Evolutionary conservation across 92 coral and sea anemone genomes (phyloP).

Genomic region (Porites lobata): DNA sequence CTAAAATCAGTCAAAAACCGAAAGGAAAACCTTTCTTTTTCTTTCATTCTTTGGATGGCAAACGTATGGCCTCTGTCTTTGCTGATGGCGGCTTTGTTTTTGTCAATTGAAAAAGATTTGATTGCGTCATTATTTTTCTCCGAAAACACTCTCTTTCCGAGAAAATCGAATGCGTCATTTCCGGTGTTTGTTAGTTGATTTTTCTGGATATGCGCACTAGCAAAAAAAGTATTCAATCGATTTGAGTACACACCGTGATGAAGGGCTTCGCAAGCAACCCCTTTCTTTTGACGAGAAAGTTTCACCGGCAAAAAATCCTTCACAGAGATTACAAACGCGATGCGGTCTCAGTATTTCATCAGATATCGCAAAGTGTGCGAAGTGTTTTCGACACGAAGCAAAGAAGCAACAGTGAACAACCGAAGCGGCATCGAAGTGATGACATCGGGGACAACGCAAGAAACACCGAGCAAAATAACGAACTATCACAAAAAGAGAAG

Average conservation of each 20-base stretch:
- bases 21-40: no score
- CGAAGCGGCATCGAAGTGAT: conserved; percentile 8
- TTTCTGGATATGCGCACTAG: neutral
- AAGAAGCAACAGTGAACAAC: neutral
- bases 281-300: neutral
- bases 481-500: neutral
- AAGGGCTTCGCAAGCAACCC: neutral
- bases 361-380: conserved; percentile 3
- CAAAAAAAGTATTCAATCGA: neutral
- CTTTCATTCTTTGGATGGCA: no score
- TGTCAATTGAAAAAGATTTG: neutral
- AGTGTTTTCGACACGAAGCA: neutral
- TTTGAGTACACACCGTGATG: neutral
- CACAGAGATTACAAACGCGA: neutral
- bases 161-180: no score
- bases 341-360: neutral
- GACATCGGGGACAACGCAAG: neutral
- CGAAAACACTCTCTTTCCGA: no score
- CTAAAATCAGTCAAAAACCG: no score
- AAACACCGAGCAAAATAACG: conserved; percentile 8
- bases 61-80: no score
- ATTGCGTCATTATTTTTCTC: no score
- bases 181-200: no score
- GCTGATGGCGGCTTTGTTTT: neutral
- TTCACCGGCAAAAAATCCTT: neutral